Evolutionary conservation across 2,888 invertebrate genomes (phyloP), one percentile per base, ranked within the genome.

Genomic region (Orchestes rusci): DNA sequence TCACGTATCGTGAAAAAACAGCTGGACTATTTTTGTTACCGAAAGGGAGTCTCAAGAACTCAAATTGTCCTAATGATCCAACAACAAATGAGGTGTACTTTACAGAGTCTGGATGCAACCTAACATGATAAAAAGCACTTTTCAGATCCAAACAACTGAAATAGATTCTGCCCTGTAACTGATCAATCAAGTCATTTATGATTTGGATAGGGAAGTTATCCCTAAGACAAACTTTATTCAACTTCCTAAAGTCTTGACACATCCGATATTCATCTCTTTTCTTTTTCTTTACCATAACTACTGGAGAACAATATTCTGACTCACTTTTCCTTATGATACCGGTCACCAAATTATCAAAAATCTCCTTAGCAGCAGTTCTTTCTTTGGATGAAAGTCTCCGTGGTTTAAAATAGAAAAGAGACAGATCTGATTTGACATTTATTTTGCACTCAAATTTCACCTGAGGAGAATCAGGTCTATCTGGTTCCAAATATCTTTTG

Each of bases 61-160:
- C 37, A 15, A 2, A 37, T 16, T 37, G 37, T 1, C 28, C 29
- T 15, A 28, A 37, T 1, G 37, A 28, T 1, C n/a, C n/a, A n/a
- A 10, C 1, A 1, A 39, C 30, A 34, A 39, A 39, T 1, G 34
- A 38, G 1, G 2, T 2, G 15, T 13, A 29, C 13, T 1, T 38
- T 1, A 2, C 2, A 8, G 1, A 2, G 4, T 1, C 28, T 1
- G 1, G 33, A 20, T 38, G 1, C 4, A n/a, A 36, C 43, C 37
- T 16, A 39, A 31, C 27, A 45, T 32, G 38, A 38, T 38, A 13
- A 16, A 38, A 38, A 1, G 2, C 38, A 29, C 38, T 38, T 38
- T 38, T 32, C 2, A 38, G 31, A 38, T 32, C 38, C 4, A 38
- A 30, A 12, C 12, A 12, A 8, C 12, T 30, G 12, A 30, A 30